Percentiles rank a stretch among this genome's conserved stretches.
Conservation (phyloP, 2,797 vertebrate genomes). For the Muraenolepis orangiensis region DNA sequence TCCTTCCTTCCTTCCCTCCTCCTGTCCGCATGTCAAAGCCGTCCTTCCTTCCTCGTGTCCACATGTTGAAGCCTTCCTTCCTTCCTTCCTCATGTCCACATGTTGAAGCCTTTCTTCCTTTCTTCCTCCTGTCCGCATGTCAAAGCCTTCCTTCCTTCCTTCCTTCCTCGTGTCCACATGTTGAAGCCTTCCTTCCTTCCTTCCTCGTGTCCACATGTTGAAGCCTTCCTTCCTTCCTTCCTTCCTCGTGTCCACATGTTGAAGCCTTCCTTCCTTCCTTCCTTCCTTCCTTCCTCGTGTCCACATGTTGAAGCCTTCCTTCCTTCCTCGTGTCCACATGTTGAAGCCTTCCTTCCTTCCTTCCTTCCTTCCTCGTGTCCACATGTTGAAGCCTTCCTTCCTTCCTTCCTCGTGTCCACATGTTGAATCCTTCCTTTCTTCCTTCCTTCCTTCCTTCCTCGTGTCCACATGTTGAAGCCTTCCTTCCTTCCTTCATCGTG, state of each 20-base stretch:
- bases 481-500: neutral
- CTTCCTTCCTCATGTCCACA: slow-evolving; percentile 1
- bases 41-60: too few species aligned
- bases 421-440: neutral
- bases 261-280: neutral
- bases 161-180: neutral
- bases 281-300: slow-evolving; percentile 1
- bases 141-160: neutral
- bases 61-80: too few species aligned
- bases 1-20: too few species aligned
- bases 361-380: too few species aligned
- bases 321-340: too few species aligned
- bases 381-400: neutral
- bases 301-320: neutral
- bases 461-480: neutral
- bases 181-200: neutral
- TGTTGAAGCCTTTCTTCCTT: neutral
- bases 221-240: neutral
- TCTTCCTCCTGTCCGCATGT: neutral
- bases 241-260: neutral
- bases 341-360: too few species aligned
- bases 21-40: neutral
- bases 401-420: neutral
- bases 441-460: too few species aligned
- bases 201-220: neutral